These are phyloP conservation scores for Cataglyphis cursor DNA, from an alignment of 2,888 invertebrate genomes.

Conservation along the genomic window DNA sequence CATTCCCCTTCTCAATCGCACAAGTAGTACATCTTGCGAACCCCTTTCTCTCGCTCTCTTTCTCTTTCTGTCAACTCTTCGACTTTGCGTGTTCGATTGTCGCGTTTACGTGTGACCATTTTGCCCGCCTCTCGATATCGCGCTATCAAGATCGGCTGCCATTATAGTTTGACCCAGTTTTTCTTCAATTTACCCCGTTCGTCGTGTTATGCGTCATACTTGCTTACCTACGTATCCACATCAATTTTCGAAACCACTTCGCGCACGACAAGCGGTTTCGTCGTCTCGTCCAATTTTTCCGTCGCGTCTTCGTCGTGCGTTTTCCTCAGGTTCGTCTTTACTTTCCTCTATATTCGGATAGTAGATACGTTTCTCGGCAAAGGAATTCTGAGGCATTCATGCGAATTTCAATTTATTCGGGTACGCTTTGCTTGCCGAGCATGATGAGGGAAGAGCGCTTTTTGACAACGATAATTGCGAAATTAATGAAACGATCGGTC, in stretches of 20 bases:
- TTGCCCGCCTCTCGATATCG: conserved; percentile 36
- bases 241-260: conserved; percentile 49
- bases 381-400: conserved; percentile 46
- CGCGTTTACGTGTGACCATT: conserved; percentile 26
- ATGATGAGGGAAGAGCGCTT: conserved; percentile 15
- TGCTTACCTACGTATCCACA: conserved; percentile 11
- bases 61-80: not conserved
- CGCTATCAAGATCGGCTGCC: conserved; percentile 57
- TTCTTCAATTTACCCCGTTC: conserved; percentile 67
- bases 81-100: conserved; percentile 27
- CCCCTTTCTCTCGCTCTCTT: not conserved
- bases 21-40: not conserved
- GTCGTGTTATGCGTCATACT: conserved; percentile 55
- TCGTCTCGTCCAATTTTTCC: conserved; percentile 57
- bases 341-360: not conserved
- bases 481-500: conserved; percentile 41
- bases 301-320: conserved; percentile 14
- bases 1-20: conserved; percentile 5
- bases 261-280: conserved; percentile 36
- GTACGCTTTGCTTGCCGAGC: not conserved
- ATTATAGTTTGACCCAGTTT: conserved; percentile 75
- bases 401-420: conserved; percentile 63
- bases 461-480: conserved; percentile 28
- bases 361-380: conserved; percentile 6
- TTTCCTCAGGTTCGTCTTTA: not conserved